These are phyloP conservation scores for Platygyra sinensis DNA, from an alignment of 64 coral and sea anemone species.

Conservation along the genomic window DNA sequence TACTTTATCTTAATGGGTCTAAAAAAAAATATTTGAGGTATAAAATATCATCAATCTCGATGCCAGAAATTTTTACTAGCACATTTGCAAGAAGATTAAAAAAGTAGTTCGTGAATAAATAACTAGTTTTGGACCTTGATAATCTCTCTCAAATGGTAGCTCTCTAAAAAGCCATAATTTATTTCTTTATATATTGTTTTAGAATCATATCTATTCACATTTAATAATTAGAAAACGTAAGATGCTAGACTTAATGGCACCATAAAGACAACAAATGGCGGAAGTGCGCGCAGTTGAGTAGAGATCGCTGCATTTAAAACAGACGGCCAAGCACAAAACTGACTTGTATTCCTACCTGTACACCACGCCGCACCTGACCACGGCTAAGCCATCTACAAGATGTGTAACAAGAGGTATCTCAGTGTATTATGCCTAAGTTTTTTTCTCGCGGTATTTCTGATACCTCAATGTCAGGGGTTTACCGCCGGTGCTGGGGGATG, in stretches of 20 bases:
- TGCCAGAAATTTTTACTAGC: no score
- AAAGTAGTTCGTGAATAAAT: background rate
- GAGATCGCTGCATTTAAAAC: conserved; percentile 7
- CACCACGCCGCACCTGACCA: background rate
- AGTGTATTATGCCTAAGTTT: background rate
- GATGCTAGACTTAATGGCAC: background rate
- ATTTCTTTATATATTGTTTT: background rate
- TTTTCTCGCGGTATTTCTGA: background rate
- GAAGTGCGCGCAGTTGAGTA: background rate
- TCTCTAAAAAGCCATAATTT: background rate
- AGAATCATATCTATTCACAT: conserved; percentile 6
- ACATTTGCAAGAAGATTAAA: background rate
- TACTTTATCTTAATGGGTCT: no score
- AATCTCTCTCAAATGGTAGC: background rate
- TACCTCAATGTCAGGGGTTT: background rate
- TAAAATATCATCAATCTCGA: background rate
- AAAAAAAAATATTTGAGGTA: no score
- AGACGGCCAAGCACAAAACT: background rate
- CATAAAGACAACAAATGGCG: conserved; percentile 12
- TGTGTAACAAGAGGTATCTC: background rate
- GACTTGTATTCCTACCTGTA: background rate
- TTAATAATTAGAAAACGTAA: conserved; percentile 29
- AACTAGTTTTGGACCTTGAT: background rate
- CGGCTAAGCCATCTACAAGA: background rate
- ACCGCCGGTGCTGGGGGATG: conserved; percentile 31